phyloP scores from a whole-genome alignment of 1,140 invertebrate species.

The Drosophila virilis region DNA sequence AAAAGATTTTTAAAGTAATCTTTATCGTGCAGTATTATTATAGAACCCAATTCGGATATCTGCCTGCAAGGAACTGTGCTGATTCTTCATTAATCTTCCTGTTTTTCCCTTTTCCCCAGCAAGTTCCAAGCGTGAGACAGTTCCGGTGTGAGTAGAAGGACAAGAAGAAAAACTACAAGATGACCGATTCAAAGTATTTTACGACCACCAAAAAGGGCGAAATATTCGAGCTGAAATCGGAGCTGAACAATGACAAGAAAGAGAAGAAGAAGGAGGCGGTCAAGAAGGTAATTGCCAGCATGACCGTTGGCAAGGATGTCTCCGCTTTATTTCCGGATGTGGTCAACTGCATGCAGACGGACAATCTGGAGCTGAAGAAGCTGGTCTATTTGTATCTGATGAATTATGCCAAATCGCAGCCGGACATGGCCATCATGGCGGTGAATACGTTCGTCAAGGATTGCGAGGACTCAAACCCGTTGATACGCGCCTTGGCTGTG shows the following conservation, averaged over 20 bases:
- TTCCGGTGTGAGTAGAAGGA: neutral
- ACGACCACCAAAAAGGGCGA: constrained; percentile 99
- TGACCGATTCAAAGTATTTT: constrained; percentile 99
- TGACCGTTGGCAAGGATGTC: constrained; percentile 99
- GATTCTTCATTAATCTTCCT: no score
- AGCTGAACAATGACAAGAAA: constrained; percentile 99
- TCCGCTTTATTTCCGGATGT: constrained; percentile 99
- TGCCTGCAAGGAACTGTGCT: no score
- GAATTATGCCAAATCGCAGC: constrained; percentile 99
- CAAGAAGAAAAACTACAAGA: constrained; percentile 83
- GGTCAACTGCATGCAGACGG: constrained; percentile 99
- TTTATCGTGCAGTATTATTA: no score
- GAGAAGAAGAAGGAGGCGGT: constrained; percentile 99
- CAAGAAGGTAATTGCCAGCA: constrained; percentile 99
- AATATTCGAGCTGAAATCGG: constrained; percentile 99
- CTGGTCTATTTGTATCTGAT: constrained; percentile 99
- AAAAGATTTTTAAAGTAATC: no score
- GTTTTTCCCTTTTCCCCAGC: constrained; percentile 4
- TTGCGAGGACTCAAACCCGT: constrained; percentile 99
- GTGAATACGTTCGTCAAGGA: constrained; percentile 99
- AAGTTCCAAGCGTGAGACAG: constrained; percentile 32
- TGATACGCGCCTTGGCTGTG: constrained; percentile 99
- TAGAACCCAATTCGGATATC: no score
- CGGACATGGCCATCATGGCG: constrained; percentile 99
- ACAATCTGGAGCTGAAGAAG: constrained; percentile 99